phyloP scores from a whole-genome alignment of 2,888 invertebrate species.

The Idaea biselata region DNA sequence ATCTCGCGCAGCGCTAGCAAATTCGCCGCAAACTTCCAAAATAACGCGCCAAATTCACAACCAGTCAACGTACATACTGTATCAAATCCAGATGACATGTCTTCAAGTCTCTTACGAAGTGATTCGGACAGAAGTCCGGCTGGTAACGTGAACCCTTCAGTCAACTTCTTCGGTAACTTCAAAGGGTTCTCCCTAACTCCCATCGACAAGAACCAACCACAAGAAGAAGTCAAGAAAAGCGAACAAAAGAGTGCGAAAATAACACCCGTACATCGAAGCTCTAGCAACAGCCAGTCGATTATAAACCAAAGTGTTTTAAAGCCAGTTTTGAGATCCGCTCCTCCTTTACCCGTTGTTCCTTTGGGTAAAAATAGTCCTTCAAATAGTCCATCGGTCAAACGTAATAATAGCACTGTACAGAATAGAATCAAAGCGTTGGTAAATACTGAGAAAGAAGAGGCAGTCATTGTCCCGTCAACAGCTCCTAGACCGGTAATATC shows the following conservation, averaged over 20 bases:
- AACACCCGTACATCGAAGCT: constrained; percentile 68
- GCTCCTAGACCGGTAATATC: constrained; percentile 89
- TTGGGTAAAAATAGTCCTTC: constrained; percentile 57
- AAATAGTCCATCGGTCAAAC: constrained; percentile 62
- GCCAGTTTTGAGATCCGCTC: constrained; percentile 80
- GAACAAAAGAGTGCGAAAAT: constrained; percentile 78
- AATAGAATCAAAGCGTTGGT: constrained; percentile 71
- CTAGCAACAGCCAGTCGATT: constrained; percentile 62
- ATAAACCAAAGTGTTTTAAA: constrained; percentile 59
- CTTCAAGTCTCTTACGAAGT: constrained; percentile 83
- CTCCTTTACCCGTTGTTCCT: constrained; percentile 83
- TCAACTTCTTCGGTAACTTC: constrained; percentile 91
- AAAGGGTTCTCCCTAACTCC: constrained; percentile 91
- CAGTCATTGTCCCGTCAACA: constrained; percentile 70
- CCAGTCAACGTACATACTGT: constrained; percentile 74
- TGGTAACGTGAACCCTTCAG: constrained; percentile 68
- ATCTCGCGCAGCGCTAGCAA: constrained; percentile 71
- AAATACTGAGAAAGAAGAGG: constrained; percentile 66
- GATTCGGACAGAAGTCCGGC: constrained; percentile 74
- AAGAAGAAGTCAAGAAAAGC: constrained; percentile 30
- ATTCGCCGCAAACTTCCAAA: constrained; percentile 72
- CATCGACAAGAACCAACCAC: constrained; percentile 71
- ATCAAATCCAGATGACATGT: constrained; percentile 85
- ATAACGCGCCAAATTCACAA: constrained; percentile 56
- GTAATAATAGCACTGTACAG: constrained; percentile 66